phyloP scores from a whole-genome alignment of 2,888 invertebrate species.

The Ommatoiulus sabulosus region DNA sequence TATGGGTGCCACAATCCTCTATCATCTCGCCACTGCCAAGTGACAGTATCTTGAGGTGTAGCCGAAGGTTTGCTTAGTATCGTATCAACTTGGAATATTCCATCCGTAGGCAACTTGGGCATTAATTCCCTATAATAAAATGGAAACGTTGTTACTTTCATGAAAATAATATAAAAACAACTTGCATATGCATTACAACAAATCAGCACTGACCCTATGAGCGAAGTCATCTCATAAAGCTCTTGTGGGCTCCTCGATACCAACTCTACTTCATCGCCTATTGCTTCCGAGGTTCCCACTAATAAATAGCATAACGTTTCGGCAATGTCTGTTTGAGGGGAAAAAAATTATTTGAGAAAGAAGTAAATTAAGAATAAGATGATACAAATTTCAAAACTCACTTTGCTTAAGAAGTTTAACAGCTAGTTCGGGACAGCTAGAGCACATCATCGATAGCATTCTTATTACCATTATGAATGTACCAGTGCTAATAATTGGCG shows the following conservation, averaged over 20 bases:
- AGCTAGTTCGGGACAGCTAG: slow-evolving; percentile 93
- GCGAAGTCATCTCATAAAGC: slow-evolving; percentile 94
- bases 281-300: slow-evolving; percentile 81
- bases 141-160: not conserved
- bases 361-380: not conserved
- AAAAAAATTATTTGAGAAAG: not conserved
- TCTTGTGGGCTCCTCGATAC: slow-evolving; percentile 94
- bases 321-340: slow-evolving; percentile 77
- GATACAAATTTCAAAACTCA: slow-evolving; percentile 63
- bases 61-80: slow-evolving; percentile 73
- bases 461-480: slow-evolving; percentile 97
- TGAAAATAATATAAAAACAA: not conserved
- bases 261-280: slow-evolving; percentile 76
- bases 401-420: slow-evolving; percentile 89
- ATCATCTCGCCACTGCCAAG: slow-evolving; percentile 99
- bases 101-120: slow-evolving; percentile 94
- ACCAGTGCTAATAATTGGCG: slow-evolving; percentile 92
- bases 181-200: not conserved
- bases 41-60: slow-evolving; percentile 77
- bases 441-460: slow-evolving; percentile 96
- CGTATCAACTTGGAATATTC: slow-evolving; percentile 93
- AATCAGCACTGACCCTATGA: slow-evolving; percentile 77
- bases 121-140: slow-evolving; percentile 79
- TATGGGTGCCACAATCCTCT: slow-evolving; percentile 91
- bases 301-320: slow-evolving; percentile 94